Evolutionary conservation across 2,797 vertebrate species (phyloP), one percentile per base, ranked within the genome.

Genomic region (Siniperca obscura): DNA sequence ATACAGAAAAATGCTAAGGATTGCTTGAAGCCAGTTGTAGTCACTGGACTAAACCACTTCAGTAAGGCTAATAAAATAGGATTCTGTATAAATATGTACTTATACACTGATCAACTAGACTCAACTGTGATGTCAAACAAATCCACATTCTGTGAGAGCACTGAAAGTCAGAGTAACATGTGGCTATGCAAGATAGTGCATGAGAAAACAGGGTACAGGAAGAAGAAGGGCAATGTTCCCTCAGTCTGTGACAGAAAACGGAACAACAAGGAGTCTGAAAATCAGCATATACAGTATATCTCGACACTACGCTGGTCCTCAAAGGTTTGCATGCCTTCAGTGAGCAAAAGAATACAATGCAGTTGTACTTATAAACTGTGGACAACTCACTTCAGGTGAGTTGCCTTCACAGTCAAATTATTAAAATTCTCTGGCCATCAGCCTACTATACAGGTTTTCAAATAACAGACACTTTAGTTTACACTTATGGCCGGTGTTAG

Each of bases 101-200:
- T 68, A 52, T 21, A 38, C 16, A n/a, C 25, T 50, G 38, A 84
- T 79, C 65, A 72, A 59, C 75, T 59, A 70, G 16, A 72, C 44
- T 67, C 25, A 59, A 70, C 61, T 80, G 48, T 30, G 17, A 76
- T 68, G 60, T 70, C 67, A 82, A 81, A 85, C 46, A 64, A 55
- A 85, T 71, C 19, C 17, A 46, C 36, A 25, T 70, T 64, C 34
- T 7, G 57, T 36, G 71, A 82, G 64, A 50, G 46, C 14, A 52
- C 27, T 19, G 42, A 53, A 25, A 77, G 27, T 55, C 48, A 70
- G 70, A 80, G 70, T n/a, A 42, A 60, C 34, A 69, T 66, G 71
- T 9, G 62, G 48, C 42, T 42, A 19, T 77, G 67, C 66, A 79
- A 74, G 52, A 59, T 3, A 56, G 42, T 8, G 61, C 75, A 48